These are phyloP conservation scores for Caenorhabditis sp. DNA, from an alignment of 2,888 invertebrate species.

Conservation along the genomic window DNA sequence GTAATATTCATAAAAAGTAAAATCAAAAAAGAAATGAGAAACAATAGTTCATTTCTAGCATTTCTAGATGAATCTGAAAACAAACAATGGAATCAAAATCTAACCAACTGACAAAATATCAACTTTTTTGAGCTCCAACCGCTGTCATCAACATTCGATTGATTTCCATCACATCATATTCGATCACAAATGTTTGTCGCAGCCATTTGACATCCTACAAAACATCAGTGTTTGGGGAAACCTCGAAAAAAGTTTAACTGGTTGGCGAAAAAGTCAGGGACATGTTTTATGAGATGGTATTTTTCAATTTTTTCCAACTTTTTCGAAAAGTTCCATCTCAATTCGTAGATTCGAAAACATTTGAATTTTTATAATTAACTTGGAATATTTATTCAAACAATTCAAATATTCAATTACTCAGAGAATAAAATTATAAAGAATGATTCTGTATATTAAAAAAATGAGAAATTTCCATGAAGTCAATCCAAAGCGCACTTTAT, in stretches of 20 bases:
- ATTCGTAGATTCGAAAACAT: too few species aligned
- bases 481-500: too few species aligned
- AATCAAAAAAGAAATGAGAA: not conserved
- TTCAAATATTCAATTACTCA: too few species aligned
- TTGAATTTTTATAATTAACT: too few species aligned
- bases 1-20: not conserved
- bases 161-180: slow-evolving; percentile 47
- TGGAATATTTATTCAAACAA: too few species aligned
- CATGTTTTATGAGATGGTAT: not conserved
- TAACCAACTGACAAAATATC: not conserved
- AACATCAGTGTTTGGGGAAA: not conserved
- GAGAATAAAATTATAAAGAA: too few species aligned
- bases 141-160: slow-evolving; percentile 49
- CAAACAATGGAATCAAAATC: not conserved
- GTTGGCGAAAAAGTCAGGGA: not conserved
- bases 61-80: not conserved
- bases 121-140: slow-evolving; percentile 14
- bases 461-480: too few species aligned
- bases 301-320: too few species aligned
- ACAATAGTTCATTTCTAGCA: too few species aligned
- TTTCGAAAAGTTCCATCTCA: too few species aligned
- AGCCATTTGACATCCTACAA: slow-evolving; percentile 25
- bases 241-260: too few species aligned
- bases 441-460: too few species aligned
- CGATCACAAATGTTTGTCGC: slow-evolving; percentile 38